Percentiles rank a stretch among this genome's conserved stretches.
Evolutionary conservation across 2,113 vertebrate genomes (phyloP).

Genomic region (Eretmochelys imbricata): DNA sequence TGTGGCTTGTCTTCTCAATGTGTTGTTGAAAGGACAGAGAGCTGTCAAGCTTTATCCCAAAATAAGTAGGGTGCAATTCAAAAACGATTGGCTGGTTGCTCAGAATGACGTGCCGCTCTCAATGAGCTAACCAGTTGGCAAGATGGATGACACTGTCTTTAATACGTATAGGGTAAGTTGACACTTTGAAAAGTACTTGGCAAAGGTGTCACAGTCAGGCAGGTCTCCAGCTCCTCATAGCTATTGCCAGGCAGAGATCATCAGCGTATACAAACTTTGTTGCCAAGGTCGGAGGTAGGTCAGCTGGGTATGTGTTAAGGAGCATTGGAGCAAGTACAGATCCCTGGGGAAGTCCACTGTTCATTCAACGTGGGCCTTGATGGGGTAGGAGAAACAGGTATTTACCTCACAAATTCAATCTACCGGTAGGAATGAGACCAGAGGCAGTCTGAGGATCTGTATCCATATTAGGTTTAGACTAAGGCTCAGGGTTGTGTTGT

Average conservation of each 20-base stretch:
- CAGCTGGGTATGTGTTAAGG: too few species aligned
- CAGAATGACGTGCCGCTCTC: too few species aligned
- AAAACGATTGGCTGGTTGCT: background rate
- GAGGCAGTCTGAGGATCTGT: background rate
- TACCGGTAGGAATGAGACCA: background rate
- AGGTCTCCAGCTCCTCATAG: background rate
- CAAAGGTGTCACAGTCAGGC: background rate
- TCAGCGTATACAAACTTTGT: background rate
- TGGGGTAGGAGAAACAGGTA: background rate
- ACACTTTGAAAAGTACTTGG: background rate
- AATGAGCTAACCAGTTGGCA: background rate
- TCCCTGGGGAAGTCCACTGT: background rate
- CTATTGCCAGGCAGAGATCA: background rate
- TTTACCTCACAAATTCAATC: background rate
- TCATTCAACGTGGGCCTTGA: background rate
- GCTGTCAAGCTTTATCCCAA: background rate
- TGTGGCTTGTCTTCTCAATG: background rate
- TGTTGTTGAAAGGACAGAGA: background rate
- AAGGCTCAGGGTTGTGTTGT: background rate
- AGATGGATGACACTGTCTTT: background rate
- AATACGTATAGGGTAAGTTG: background rate
- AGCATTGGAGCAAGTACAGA: background rate
- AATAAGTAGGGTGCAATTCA: background rate
- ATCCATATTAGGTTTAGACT: background rate
- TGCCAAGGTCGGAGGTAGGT: background rate